These are phyloP conservation scores for Tragelaphus imberbis DNA, from an alignment of 2,113 vertebrate species.

Conservation along the genomic window DNA sequence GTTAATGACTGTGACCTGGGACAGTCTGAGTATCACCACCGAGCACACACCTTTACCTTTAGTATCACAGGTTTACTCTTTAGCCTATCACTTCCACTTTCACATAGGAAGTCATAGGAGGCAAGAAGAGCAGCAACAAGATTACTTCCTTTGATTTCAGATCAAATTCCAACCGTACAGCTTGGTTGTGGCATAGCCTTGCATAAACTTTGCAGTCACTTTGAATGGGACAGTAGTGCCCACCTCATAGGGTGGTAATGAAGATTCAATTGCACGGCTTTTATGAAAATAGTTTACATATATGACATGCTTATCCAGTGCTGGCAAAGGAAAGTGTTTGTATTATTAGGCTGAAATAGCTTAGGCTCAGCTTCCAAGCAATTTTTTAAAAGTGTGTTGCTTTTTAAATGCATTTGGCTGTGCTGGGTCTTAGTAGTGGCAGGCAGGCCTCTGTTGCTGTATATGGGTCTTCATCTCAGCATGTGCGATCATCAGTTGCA, in stretches of 20 bases:
- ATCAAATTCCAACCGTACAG: not conserved
- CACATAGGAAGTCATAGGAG: not conserved
- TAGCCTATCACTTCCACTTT: not conserved
- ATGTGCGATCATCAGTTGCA: not conserved
- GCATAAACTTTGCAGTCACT: not conserved
- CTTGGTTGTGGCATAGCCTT: not conserved
- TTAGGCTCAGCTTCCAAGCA: not conserved
- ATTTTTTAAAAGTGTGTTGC: not conserved
- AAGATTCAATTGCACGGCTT: not conserved
- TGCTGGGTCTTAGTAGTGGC: not conserved
- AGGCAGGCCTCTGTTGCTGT: not conserved
- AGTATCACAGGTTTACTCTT: not conserved
- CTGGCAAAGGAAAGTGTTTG: not conserved
- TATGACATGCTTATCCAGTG: not conserved
- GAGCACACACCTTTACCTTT: not conserved
- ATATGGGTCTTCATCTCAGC: not conserved
- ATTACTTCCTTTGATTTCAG: not conserved
- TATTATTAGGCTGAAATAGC: not conserved
- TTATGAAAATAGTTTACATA: not conserved
- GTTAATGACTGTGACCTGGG: not conserved
- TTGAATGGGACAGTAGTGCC: not conserved
- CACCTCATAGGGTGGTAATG: not conserved
- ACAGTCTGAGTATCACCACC: not conserved
- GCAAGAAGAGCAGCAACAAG: not conserved
- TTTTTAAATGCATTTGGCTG: not conserved